Evolutionary conservation across 92 coral and sea anemone genomes (phyloP).

Genomic region (Phenganax subtilis): DNA sequence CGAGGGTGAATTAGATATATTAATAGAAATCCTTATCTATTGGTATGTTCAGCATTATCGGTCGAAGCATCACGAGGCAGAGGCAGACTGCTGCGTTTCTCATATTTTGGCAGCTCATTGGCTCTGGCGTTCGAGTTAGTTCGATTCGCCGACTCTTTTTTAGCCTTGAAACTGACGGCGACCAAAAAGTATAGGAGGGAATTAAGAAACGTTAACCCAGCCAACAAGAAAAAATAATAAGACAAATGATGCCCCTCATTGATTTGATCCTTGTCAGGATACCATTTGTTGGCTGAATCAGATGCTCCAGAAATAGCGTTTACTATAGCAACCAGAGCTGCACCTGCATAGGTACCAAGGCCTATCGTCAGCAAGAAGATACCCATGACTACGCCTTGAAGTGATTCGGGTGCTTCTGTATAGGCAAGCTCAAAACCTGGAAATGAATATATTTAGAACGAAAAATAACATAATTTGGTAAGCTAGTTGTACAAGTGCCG

Average conservation of each 20-base stretch:
- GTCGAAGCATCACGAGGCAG: not conserved
- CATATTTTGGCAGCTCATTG: not conserved
- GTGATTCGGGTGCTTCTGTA: constrained; percentile 68
- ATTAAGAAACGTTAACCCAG: constrained; percentile 65
- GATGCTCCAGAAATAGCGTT: constrained; percentile 28
- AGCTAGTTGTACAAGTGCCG: no score
- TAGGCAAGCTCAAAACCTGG: constrained; percentile 64
- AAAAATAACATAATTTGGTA: no score
- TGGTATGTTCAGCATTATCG: not conserved
- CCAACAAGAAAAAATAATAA: constrained; percentile 67
- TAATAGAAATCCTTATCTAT: not conserved
- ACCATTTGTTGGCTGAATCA: constrained; percentile 42
- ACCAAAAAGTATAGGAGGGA: constrained; percentile 59
- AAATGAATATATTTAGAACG: not conserved
- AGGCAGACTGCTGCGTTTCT: not conserved
- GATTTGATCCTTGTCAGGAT: constrained; percentile 57
- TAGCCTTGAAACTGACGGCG: constrained; percentile 49
- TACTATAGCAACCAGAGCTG: constrained; percentile 64
- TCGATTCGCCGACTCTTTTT: not conserved
- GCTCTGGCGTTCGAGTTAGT: not conserved
- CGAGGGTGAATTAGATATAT: no score
- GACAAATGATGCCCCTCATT: constrained; percentile 65
- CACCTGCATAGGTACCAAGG: constrained; percentile 63
- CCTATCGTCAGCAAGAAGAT: constrained; percentile 62
- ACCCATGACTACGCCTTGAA: constrained; percentile 89